Evolutionary conservation across 1,140 invertebrate genomes (phyloP).

Genomic region (Onthophagus taurus): DNA sequence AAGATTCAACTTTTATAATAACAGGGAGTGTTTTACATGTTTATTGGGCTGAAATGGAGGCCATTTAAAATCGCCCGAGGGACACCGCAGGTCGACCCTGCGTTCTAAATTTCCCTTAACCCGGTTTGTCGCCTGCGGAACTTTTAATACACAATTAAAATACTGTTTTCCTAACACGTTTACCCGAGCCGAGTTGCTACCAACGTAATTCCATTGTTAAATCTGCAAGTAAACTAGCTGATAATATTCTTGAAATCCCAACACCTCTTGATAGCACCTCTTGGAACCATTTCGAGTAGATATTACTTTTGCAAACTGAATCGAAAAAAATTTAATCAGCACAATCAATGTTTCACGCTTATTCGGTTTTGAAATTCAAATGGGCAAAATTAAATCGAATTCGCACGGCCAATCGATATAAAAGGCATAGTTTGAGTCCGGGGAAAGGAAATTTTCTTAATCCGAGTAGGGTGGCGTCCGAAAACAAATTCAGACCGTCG

Average conservation of each 20-base stretch:
- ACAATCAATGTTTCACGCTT: too few species aligned
- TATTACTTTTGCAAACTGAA: too few species aligned
- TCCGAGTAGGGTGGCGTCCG: slow-evolving; percentile 7
- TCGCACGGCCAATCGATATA: too few species aligned
- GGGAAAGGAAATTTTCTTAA: slow-evolving; percentile 14
- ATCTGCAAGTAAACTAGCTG: neutral
- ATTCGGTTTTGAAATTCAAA: too few species aligned
- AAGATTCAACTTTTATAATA: slow-evolving; percentile 29
- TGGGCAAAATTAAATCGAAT: too few species aligned
- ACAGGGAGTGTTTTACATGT: slow-evolving; percentile 38
- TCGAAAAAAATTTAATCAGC: too few species aligned
- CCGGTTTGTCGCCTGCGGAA: slow-evolving; percentile 20
- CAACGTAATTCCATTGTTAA: slow-evolving; percentile 1
- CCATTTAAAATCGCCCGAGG: slow-evolving; percentile 36
- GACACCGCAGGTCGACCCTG: slow-evolving; percentile 12
- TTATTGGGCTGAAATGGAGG: slow-evolving; percentile 38
- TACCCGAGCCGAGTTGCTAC: slow-evolving; percentile 20
- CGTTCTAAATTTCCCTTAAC: slow-evolving; percentile 17
- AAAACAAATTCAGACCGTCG: slow-evolving; percentile 16
- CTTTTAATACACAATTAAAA: slow-evolving; percentile 37
- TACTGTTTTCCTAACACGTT: slow-evolving; percentile 33
- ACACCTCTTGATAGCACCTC: too few species aligned
- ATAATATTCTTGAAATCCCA: neutral
- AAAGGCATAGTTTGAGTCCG: too few species aligned
- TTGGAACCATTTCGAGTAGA: too few species aligned